Conservation (phyloP, 2,113 vertebrate species). For the Himantopus leucocephalus region DNA sequence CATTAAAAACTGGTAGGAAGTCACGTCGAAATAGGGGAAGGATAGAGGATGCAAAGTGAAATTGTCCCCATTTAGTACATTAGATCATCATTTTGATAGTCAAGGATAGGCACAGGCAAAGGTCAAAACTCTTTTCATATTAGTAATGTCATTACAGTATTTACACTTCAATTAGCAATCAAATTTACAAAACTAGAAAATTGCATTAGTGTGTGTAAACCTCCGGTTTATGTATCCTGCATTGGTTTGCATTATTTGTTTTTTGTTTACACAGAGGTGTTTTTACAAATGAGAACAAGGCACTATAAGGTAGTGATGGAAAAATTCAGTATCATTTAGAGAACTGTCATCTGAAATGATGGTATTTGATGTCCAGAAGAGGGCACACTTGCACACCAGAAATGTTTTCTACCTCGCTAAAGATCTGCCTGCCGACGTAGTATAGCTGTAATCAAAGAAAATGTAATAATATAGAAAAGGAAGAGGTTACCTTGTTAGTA, state of each 20-base stretch:
- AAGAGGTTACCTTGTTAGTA: constrained; percentile 19
- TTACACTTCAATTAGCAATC: neutral
- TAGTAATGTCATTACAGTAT: neutral
- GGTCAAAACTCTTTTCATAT: neutral
- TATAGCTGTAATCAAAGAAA: neutral
- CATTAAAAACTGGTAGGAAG: neutral
- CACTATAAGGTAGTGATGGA: neutral
- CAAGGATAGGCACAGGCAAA: neutral
- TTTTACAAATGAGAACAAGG: neutral
- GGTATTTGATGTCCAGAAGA: constrained; percentile 64
- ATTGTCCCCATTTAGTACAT: neutral
- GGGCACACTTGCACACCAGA: constrained; percentile 71
- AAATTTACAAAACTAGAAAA: neutral
- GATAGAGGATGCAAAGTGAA: neutral
- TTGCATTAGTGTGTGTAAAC: neutral
- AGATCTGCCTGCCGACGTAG: neutral
- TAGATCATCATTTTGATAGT: neutral
- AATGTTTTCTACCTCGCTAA: neutral
- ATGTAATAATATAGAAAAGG: constrained; percentile 11
- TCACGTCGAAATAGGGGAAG: fast-evolving
- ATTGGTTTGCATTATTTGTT: neutral
- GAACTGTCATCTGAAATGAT: neutral
- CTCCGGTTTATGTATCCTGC: neutral
- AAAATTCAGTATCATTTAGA: neutral
- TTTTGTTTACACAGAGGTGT: neutral